These are phyloP conservation scores for Zosterops pallidus DNA, from an alignment of 2,113 vertebrate genomes.

Conservation along the genomic window DNA sequence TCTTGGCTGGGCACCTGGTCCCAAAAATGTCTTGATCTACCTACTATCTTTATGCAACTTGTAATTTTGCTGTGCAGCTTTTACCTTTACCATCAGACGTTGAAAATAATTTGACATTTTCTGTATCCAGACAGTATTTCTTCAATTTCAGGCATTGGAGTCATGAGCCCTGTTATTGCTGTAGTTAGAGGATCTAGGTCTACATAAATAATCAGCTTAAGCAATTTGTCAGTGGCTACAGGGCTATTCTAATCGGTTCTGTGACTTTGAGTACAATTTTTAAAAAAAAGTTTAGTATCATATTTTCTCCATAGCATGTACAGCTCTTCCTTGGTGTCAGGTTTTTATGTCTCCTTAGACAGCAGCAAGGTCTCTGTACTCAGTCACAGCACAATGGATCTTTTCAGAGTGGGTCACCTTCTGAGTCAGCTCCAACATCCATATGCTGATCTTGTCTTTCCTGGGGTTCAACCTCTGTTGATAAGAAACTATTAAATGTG, in stretches of 20 bases:
- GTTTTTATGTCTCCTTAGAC: too few relatives aligned
- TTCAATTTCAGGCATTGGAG: background rate
- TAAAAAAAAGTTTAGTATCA: background rate
- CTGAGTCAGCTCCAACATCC: too few relatives aligned
- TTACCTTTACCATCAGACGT: background rate
- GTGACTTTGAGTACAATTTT: background rate
- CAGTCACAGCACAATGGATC: too few relatives aligned
- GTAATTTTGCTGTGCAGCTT: background rate
- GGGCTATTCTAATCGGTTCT: background rate
- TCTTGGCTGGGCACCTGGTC: background rate
- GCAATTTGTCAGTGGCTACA: background rate
- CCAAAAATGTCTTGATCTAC: background rate
- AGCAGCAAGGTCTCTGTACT: too few relatives aligned
- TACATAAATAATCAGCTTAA: background rate
- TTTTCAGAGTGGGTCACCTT: too few relatives aligned
- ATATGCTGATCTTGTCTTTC: too few relatives aligned
- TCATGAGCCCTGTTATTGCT: background rate
- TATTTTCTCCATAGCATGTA: too few relatives aligned
- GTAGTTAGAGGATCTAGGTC: background rate
- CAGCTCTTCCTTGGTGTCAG: too few relatives aligned
- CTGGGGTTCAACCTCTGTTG: too few relatives aligned
- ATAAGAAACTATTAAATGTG: too few relatives aligned
- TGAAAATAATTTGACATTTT: background rate
- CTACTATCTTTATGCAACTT: background rate
- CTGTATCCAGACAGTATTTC: background rate